Evolutionary conservation across 2,113 vertebrate species (phyloP).

Genomic region (Callocephalon fimbriatum): DNA sequence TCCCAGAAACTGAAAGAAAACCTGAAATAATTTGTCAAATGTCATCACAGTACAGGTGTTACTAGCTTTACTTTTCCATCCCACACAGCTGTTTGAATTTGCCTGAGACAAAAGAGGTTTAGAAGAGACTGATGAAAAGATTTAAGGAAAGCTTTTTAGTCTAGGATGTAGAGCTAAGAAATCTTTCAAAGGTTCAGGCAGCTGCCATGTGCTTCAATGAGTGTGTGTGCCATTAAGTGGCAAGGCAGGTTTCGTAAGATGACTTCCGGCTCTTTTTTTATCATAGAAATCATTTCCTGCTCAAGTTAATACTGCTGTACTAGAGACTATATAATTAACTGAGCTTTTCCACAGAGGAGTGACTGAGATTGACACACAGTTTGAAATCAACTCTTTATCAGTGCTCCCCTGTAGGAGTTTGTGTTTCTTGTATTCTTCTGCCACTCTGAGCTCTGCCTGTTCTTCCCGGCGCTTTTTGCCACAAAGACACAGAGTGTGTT

Average conservation of each 20-base stretch:
- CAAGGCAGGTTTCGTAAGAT: not conserved
- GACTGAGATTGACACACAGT: not conserved
- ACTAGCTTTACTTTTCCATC: not conserved
- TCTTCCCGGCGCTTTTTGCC: not conserved
- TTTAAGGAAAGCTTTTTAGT: constrained; percentile 13
- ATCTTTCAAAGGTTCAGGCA: constrained; percentile 7
- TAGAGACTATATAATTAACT: not conserved
- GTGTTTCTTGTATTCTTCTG: not conserved
- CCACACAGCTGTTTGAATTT: not conserved
- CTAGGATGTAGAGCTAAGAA: not conserved
- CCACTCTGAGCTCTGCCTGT: not conserved
- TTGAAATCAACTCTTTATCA: not conserved
- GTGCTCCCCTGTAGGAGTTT: not conserved
- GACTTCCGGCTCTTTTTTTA: not conserved
- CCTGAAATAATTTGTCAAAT: not conserved
- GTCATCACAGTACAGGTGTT: constrained; percentile 1
- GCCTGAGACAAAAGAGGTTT: not conserved
- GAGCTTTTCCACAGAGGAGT: not conserved
- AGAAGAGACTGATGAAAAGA: not conserved
- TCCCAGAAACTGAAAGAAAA: constrained; percentile 11
- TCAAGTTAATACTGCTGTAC: not conserved
- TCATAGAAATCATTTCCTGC: not conserved
- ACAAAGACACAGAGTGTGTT: fast-evolving
- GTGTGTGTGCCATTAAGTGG: not conserved
- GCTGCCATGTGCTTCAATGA: not conserved